These are phyloP conservation scores for Cryptus armator DNA, from an alignment of 2,888 invertebrate species.

Conservation along the genomic window DNA sequence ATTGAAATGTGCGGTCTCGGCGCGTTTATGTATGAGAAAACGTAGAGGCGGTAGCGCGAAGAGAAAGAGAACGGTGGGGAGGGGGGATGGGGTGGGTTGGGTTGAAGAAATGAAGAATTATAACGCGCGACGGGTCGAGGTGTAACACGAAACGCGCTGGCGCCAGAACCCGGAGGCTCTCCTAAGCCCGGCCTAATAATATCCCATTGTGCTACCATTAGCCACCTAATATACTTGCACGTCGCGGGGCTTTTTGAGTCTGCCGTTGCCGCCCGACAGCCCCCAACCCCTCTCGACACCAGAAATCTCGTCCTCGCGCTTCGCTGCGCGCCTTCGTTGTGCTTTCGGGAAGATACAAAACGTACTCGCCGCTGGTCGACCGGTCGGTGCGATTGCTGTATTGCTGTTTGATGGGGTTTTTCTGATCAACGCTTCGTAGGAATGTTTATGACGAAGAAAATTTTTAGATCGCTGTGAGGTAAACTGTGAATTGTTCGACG, in stretches of 20 bases:
- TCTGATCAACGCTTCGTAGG: neutral
- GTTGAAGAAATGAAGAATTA: slow-evolving; percentile 75
- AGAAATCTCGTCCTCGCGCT: slow-evolving; percentile 31
- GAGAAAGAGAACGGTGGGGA: slow-evolving; percentile 55
- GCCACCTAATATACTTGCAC: slow-evolving; percentile 77
- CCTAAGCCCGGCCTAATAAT: slow-evolving; percentile 81
- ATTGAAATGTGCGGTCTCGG: slow-evolving; percentile 11
- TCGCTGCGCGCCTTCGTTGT: slow-evolving; percentile 41
- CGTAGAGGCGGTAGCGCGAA: slow-evolving; percentile 50
- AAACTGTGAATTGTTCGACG: too few relatives aligned
- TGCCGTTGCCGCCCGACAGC: slow-evolving; percentile 61
- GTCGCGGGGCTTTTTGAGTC: slow-evolving; percentile 67
- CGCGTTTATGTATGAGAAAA: slow-evolving; percentile 17
- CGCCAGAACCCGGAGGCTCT: slow-evolving; percentile 77
- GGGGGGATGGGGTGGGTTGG: slow-evolving; percentile 4
- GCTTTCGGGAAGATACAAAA: neutral
- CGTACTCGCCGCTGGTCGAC: neutral
- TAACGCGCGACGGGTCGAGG: slow-evolving; percentile 72
- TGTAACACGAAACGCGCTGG: slow-evolving; percentile 83
- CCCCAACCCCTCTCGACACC: slow-evolving; percentile 34
- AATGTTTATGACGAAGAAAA: neutral
- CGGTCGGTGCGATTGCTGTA: neutral
- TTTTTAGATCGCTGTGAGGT: neutral
- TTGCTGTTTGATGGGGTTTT: neutral
- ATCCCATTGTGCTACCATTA: slow-evolving; percentile 84